Percentiles rank a stretch among this genome's conserved stretches.
Evolutionary conservation across 2,888 invertebrate genomes (phyloP).

Genomic region (Melanostoma mellinum): DNA sequence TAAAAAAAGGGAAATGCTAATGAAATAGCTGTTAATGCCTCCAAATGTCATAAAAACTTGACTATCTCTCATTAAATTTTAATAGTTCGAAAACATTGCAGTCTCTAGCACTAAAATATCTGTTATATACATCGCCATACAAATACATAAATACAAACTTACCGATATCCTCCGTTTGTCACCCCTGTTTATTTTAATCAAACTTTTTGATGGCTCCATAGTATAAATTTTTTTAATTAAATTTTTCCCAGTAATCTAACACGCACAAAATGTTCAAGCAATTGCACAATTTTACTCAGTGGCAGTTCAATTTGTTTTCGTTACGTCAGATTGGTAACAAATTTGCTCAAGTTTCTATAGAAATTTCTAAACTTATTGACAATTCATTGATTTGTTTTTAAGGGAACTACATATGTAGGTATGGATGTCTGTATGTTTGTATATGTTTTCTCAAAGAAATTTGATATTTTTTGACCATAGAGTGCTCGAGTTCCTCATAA

Average conservation of each 20-base stretch:
- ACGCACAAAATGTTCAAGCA: conserved; percentile 21
- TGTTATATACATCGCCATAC: no score
- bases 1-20: background rate
- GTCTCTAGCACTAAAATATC: no score
- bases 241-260: conserved; percentile 11
- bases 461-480: background rate
- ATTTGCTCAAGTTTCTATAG: conserved; percentile 56
- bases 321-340: conserved; percentile 34
- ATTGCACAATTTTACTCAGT: conserved; percentile 24
- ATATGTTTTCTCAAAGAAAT: background rate
- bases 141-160: conserved; percentile 11
- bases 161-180: conserved; percentile 49
- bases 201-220: conserved; percentile 5
- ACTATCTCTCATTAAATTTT: conserved; percentile 8
- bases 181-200: conserved; percentile 31
- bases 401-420: background rate
- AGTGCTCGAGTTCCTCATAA: no score
- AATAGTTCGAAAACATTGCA: background rate
- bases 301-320: conserved; percentile 33
- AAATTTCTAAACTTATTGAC: conserved; percentile 56
- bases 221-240: background rate
- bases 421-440: no score
- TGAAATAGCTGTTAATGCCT: background rate
- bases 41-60: conserved; percentile 12
- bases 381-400: conserved; percentile 48